Evolutionary conservation across 2,113 vertebrate genomes (phyloP).

Genomic region (Paracanthobrama guichenoti): DNA sequence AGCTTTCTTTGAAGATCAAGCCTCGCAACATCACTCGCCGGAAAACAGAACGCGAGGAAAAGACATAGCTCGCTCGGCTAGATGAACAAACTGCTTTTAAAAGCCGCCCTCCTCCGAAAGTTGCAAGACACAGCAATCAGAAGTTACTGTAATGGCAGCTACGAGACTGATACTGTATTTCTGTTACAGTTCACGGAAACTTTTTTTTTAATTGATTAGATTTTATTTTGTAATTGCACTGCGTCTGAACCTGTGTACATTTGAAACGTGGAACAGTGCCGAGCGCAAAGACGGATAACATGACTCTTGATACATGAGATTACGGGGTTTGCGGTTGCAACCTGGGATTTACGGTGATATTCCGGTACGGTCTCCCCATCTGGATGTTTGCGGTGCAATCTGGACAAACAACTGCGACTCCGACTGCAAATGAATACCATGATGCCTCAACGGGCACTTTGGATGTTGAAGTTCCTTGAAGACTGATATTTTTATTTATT

Average conservation of each 20-base stretch:
- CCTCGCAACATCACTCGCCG: constrained; percentile 84
- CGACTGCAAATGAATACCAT: neutral
- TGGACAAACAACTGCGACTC: neutral
- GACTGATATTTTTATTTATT: constrained; percentile 42
- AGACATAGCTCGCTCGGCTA: constrained; percentile 73
- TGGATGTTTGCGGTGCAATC: neutral
- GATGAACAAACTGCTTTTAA: neutral
- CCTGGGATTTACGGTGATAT: neutral
- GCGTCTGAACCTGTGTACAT: constrained; percentile 33
- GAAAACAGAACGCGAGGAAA: constrained; percentile 86
- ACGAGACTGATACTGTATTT: constrained; percentile 39
- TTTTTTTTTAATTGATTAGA: neutral
- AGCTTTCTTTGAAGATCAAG: constrained; percentile 93
- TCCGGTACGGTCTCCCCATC: neutral
- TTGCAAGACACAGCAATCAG: constrained; percentile 26
- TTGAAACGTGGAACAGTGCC: neutral
- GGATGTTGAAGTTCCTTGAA: constrained; percentile 10
- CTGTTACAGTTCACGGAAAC: constrained; percentile 46
- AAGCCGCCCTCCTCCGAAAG: neutral
- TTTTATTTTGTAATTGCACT: constrained; percentile 41
- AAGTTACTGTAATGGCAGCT: constrained; percentile 47
- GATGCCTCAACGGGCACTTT: constrained; percentile 27
- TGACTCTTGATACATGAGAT: constrained; percentile 15
- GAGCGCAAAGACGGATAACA: neutral
- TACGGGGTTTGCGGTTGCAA: constrained; percentile 1